Percentiles rank a stretch among this genome's conserved stretches.
Evolutionary conservation across 1,140 invertebrate genomes (phyloP).

Genomic region (Druon quercuslanigerum): DNA sequence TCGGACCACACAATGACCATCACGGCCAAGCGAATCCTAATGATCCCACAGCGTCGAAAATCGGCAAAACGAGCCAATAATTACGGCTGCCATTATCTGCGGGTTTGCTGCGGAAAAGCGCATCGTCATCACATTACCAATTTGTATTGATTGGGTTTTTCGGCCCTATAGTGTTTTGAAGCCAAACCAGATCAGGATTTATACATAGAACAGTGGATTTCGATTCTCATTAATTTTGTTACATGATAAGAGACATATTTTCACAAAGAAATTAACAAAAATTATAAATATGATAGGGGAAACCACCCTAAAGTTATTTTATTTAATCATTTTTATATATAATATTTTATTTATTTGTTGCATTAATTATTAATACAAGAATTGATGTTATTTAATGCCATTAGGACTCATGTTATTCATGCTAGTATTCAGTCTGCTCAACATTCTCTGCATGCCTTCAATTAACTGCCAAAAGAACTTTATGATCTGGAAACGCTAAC

Average conservation of each 20-base stretch:
- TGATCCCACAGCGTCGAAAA: constrained; percentile 52
- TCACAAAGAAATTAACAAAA: neutral
- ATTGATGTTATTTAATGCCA: too few species aligned
- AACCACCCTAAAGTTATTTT: neutral
- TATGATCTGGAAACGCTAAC: too few species aligned
- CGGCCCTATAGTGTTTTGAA: neutral
- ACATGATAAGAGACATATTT: neutral
- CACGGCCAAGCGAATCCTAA: constrained; percentile 46
- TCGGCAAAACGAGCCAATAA: constrained; percentile 65
- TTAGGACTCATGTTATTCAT: too few species aligned
- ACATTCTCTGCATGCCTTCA: too few species aligned
- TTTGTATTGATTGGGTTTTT: constrained; percentile 66
- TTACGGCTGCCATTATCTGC: constrained; percentile 64
- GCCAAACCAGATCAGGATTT: neutral
- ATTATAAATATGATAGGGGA: neutral
- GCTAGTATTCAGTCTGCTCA: too few species aligned
- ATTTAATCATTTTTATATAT: too few species aligned
- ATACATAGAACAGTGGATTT: neutral
- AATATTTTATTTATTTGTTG: too few species aligned
- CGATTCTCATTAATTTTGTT: neutral
- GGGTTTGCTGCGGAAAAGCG: constrained; percentile 63
- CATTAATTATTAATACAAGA: too few species aligned
- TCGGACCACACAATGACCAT: constrained; percentile 37
- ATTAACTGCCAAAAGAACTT: too few species aligned
- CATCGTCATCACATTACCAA: constrained; percentile 65